phyloP scores from a whole-genome alignment of 2,113 vertebrate genomes.

The pig (Sus scrofa) region DNA sequence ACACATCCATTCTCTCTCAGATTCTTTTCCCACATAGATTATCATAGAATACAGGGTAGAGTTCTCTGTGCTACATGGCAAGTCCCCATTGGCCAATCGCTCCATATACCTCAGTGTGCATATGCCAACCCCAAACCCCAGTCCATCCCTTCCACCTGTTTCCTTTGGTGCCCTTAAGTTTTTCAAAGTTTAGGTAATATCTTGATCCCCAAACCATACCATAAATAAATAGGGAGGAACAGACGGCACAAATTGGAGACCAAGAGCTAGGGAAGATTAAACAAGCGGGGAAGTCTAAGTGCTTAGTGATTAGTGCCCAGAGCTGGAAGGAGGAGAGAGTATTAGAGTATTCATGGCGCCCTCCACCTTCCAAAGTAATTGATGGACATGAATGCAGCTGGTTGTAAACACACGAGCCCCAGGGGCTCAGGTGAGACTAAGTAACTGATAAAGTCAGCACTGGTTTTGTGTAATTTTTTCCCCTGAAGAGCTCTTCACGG shows the following conservation, averaged over 20 bases:
- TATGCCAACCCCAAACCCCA: no score
- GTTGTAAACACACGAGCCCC: background rate
- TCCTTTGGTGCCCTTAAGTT: no score
- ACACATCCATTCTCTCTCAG: no score
- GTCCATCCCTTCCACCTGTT: no score
- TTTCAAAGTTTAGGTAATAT: no score
- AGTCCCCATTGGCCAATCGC: no score
- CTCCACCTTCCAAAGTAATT: background rate
- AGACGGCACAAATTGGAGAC: background rate
- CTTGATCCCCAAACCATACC: background rate
- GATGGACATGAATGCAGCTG: background rate
- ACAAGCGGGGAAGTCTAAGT: background rate
- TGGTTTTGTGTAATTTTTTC: background rate
- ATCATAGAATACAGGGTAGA: no score
- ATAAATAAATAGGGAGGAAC: background rate
- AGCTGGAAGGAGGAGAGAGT: background rate
- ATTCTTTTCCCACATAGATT: no score
- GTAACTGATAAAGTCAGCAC: background rate
- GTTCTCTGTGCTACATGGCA: no score
- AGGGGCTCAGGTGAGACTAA: background rate
- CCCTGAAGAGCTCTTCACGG: background rate
- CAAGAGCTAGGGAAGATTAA: background rate
- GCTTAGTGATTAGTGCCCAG: background rate
- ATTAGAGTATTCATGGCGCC: fast-evolving
- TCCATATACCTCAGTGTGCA: no score